phyloP scores from a whole-genome alignment of 2,113 vertebrate species.

The Anhinga anhinga region DNA sequence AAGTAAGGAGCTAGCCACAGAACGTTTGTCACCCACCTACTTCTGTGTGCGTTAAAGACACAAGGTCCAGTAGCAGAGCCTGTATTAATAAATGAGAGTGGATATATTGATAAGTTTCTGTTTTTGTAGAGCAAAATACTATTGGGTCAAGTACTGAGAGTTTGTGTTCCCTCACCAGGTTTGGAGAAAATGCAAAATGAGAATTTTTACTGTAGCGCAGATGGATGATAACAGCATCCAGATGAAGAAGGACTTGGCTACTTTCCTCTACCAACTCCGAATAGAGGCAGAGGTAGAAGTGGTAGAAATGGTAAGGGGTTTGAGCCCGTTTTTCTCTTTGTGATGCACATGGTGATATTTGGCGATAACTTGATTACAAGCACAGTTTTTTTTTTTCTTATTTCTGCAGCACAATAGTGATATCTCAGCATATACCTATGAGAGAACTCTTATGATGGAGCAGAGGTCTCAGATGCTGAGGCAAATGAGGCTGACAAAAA shows the following conservation, averaged over 20 bases:
- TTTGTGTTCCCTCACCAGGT: conserved; percentile 73
- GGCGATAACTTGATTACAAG: not conserved
- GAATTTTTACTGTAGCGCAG: conserved; percentile 98
- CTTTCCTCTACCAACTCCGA: conserved; percentile 94
- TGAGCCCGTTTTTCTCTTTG: not conserved
- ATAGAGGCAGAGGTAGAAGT: conserved; percentile 98
- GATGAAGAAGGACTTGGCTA: conserved; percentile 97
- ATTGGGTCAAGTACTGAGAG: not conserved
- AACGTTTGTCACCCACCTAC: not conserved
- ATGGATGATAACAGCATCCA: conserved; percentile 99
- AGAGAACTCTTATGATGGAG: conserved; percentile 99
- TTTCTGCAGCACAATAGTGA: conserved; percentile 89
- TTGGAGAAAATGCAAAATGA: conserved; percentile 96
- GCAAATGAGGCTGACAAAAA: conserved; percentile 95
- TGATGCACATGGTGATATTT: not conserved
- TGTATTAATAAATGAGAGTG: not conserved
- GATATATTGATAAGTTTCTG: not conserved
- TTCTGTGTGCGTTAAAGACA: not conserved
- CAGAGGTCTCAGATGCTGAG: conserved; percentile 97
- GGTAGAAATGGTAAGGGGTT: conserved; percentile 91
- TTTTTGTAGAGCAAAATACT: not conserved
- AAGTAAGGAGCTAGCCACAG: conserved; percentile 75
- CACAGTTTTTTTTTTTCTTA: not conserved
- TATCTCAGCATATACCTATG: conserved; percentile 97
- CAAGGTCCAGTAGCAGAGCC: not conserved